These are phyloP conservation scores for Eurypyga helias DNA, from an alignment of 2,113 vertebrate genomes.

Conservation along the genomic window DNA sequence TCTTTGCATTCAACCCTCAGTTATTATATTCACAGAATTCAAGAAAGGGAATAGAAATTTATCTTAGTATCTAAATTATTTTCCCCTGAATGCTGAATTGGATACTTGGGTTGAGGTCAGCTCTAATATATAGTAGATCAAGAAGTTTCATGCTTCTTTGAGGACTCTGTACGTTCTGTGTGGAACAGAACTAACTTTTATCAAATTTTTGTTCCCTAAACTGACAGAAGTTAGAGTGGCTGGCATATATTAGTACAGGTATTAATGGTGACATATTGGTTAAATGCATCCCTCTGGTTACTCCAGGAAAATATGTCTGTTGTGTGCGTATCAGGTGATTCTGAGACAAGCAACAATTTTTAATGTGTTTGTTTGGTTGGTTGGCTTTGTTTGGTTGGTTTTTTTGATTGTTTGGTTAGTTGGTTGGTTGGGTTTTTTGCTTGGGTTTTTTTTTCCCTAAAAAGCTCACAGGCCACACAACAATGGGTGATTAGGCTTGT, in stretches of 20 bases:
- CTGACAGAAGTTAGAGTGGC: neutral
- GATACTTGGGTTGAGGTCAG: neutral
- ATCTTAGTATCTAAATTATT: neutral
- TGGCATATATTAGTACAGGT: rapidly evolving
- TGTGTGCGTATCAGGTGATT: neutral
- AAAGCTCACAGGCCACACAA: neutral
- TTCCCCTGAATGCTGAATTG: neutral
- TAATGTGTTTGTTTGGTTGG: too few species aligned
- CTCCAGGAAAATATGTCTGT: neutral
- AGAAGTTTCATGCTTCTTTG: neutral
- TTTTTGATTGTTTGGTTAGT: too few species aligned
- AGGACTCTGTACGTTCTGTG: neutral
- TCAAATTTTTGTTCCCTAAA: neutral
- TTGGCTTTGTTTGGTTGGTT: too few species aligned
- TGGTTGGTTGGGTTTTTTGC: too few species aligned
- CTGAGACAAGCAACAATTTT: neutral
- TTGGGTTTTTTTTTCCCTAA: too few species aligned
- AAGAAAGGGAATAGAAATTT: neutral
- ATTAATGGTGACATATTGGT: neutral
- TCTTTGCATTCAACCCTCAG: neutral
- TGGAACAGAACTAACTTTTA: neutral
- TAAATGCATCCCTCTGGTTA: neutral
- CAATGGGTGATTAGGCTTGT: neutral
- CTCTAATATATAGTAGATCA: neutral
- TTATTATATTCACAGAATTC: neutral